These are phyloP conservation scores for Deroptyus accipitrinus DNA, from an alignment of 2,113 vertebrate species.

Conservation along the genomic window DNA sequence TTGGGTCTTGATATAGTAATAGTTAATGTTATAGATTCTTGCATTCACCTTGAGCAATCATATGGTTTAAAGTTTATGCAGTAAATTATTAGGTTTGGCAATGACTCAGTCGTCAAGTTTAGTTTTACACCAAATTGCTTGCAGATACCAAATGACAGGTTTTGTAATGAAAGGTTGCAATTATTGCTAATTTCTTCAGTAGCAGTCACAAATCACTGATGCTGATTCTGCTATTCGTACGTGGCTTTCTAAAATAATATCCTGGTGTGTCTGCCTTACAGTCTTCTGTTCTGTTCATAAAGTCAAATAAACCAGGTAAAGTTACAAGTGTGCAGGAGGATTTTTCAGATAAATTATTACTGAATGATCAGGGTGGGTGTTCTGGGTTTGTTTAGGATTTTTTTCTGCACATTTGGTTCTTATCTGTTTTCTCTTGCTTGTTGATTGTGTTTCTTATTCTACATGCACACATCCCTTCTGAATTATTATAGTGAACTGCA, in stretches of 20 bases:
- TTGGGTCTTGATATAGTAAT: not conserved
- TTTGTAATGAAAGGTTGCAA: constrained; percentile 51
- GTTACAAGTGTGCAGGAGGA: not conserved
- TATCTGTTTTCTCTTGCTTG: not conserved
- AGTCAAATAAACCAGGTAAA: not conserved
- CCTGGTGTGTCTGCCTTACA: not conserved
- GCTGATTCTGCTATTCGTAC: constrained; percentile 7
- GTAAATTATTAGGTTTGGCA: constrained; percentile 45
- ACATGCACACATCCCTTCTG: not conserved
- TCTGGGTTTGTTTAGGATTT: not conserved
- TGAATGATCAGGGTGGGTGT: not conserved
- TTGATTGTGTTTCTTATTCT: not conserved
- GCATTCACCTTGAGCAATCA: constrained; percentile 42
- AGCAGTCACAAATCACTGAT: constrained; percentile 31
- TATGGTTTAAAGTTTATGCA: constrained; percentile 30
- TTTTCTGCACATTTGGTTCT: not conserved
- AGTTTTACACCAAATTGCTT: constrained; percentile 31
- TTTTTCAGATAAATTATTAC: not conserved
- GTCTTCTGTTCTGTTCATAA: not conserved
- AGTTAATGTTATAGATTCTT: constrained; percentile 6
- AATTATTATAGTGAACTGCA: not conserved
- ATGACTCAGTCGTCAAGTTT: constrained; percentile 34
- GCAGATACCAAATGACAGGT: constrained; percentile 54
- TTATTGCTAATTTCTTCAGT: constrained; percentile 62
- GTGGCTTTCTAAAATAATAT: constrained; percentile 22